Evolutionary conservation across 2,888 invertebrate species (phyloP).

Genomic region (Pachymerium ferrugineum): DNA sequence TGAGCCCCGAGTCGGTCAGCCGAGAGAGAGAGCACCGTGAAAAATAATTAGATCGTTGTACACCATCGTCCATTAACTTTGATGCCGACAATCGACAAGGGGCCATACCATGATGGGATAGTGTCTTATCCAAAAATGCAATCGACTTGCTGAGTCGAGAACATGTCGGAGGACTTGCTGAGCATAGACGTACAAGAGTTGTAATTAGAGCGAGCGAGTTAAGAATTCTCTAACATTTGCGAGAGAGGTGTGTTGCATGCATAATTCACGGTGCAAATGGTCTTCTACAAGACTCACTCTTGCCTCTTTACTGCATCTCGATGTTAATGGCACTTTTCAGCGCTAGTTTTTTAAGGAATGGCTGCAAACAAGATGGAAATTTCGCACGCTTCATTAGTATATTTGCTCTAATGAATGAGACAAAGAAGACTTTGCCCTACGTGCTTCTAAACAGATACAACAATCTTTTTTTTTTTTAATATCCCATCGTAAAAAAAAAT

Average conservation of each 20-base stretch:
- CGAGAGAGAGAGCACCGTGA: too few species aligned
- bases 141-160: constrained; percentile 1
- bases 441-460: not conserved
- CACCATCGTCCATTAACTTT: not conserved
- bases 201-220: constrained; percentile 25
- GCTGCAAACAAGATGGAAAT: not conserved
- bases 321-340: constrained; percentile 24
- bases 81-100: not conserved
- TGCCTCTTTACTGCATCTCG: not conserved
- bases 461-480: not conserved
- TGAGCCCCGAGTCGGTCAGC: not conserved
- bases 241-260: constrained; percentile 23
- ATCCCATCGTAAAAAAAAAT: not conserved
- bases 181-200: not conserved
- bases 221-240: constrained; percentile 13
- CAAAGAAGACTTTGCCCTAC: too few species aligned
- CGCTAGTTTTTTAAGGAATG: not conserved
- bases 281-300: constrained; percentile 13
- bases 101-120: too few species aligned
- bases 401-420: constrained; percentile 12
- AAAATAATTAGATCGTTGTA: not conserved
- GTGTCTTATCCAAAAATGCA: too few species aligned
- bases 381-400: constrained; percentile 1
- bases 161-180: not conserved
- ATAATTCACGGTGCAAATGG: constrained; percentile 18